Conservation (phyloP, 2,888 invertebrate species). For the Stenichneumon culpator region DNA sequence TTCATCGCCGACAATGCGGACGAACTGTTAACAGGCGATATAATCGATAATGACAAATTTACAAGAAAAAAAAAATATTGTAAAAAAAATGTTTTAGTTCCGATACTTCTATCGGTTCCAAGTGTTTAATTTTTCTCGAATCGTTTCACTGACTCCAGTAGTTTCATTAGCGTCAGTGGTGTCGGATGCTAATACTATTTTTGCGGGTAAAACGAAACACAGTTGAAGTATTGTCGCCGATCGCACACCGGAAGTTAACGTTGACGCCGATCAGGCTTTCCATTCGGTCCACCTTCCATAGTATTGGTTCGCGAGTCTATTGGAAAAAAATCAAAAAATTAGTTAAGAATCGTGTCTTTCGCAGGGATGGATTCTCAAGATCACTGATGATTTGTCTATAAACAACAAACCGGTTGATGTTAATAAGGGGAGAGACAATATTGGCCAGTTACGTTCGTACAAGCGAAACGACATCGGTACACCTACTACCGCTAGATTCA, state of each 20-base stretch:
- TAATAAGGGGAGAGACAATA: constrained; percentile 83
- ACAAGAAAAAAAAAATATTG: neutral
- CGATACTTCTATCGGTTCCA: neutral
- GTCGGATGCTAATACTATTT: neutral
- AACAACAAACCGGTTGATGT: constrained; percentile 78
- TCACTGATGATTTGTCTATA: constrained; percentile 82
- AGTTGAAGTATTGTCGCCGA: neutral
- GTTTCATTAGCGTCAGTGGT: neutral
- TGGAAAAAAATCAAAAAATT: constrained; percentile 35
- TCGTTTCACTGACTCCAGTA: neutral
- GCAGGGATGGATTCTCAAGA: constrained; percentile 84
- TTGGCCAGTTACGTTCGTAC: constrained; percentile 62
- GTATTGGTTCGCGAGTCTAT: constrained; percentile 7
- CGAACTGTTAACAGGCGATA: neutral
- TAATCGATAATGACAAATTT: neutral
- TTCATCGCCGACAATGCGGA: neutral
- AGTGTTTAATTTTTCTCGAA: neutral
- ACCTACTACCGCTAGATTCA: constrained; percentile 49
- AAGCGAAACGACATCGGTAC: constrained; percentile 41
- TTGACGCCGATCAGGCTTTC: neutral
- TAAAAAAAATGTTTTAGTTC: neutral
- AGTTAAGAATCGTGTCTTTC: constrained; percentile 77
- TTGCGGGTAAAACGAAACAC: neutral
- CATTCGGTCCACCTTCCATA: neutral
- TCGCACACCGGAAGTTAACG: neutral